Percentiles rank a stretch among this genome's conserved stretches.
These are phyloP conservation scores for Bubo scandiacus DNA, from an alignment of 2,113 vertebrate genomes.

Conservation along the genomic window DNA sequence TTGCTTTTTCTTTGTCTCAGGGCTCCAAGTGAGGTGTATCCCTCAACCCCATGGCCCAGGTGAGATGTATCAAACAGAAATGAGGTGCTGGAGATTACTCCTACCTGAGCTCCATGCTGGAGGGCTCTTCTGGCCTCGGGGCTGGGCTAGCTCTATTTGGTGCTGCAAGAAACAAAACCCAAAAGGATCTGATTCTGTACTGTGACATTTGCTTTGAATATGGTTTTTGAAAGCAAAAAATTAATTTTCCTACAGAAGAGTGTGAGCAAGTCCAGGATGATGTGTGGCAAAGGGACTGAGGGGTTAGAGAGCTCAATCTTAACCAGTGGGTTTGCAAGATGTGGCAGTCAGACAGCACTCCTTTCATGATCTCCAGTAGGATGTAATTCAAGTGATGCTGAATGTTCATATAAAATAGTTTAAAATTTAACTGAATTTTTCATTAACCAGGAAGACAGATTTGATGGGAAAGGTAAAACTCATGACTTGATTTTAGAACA, in stretches of 20 bases:
- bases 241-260: not conserved
- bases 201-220: not conserved
- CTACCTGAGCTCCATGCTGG: not conserved
- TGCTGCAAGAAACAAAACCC: not conserved
- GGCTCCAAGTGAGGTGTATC: not conserved
- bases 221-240: not conserved
- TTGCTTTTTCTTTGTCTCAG: not conserved
- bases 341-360: not conserved
- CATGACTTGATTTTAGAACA: not conserved
- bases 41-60: not conserved
- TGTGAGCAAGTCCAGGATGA: not conserved
- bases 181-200: not conserved
- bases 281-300: not conserved
- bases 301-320: not conserved
- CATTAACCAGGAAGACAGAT: not conserved
- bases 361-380: not conserved
- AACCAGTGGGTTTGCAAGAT: not conserved
- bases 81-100: not conserved
- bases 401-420: not conserved
- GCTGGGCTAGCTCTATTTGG: not conserved
- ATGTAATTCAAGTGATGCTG: not conserved
- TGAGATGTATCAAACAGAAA: not conserved
- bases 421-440: not conserved
- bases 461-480: not conserved
- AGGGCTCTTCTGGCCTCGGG: not conserved